Conservation (phyloP, 64 coral and sea anemone species). For the Montipora cactus region DNA sequence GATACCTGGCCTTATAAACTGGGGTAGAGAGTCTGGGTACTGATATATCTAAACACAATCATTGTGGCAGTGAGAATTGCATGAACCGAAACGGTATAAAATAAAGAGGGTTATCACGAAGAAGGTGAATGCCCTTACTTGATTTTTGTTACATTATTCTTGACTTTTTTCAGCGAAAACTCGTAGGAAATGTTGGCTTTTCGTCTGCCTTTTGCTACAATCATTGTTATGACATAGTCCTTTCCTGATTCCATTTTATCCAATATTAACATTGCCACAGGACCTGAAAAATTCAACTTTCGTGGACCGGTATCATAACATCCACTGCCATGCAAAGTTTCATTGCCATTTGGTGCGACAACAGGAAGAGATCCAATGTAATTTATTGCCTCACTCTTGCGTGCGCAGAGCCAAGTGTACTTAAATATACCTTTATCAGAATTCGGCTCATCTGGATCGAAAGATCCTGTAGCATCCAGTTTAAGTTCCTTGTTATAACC, state of each 20-base stretch:
- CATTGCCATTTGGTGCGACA: not conserved
- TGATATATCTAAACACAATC: too few species aligned
- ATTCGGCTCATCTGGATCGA: slow-evolving; percentile 30
- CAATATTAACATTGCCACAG: not conserved
- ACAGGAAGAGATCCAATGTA: not conserved
- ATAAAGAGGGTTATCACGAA: too few species aligned
- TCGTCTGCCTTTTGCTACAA: not conserved
- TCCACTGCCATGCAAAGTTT: not conserved
- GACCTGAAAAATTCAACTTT: slow-evolving; percentile 4
- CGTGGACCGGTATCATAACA: slow-evolving; percentile 20
- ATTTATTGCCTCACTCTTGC: not conserved
- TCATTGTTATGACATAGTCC: slow-evolving; percentile 1
- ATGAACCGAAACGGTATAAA: too few species aligned
- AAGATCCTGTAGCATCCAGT: slow-evolving; percentile 13
- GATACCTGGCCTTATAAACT: too few species aligned
- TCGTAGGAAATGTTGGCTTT: not conserved
- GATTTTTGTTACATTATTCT: not conserved
- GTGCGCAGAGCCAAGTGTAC: slow-evolving; percentile 22
- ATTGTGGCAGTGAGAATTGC: too few species aligned
- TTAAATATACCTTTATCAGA: not conserved
- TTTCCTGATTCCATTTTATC: not conserved
- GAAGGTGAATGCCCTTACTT: not conserved
- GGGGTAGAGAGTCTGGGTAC: too few species aligned
- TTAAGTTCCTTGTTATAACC: slow-evolving; percentile 8
- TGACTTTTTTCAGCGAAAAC: not conserved